Base-by-base conservation (phyloP, 2,888 invertebrate species). In the Dynastes tityus region DNA sequence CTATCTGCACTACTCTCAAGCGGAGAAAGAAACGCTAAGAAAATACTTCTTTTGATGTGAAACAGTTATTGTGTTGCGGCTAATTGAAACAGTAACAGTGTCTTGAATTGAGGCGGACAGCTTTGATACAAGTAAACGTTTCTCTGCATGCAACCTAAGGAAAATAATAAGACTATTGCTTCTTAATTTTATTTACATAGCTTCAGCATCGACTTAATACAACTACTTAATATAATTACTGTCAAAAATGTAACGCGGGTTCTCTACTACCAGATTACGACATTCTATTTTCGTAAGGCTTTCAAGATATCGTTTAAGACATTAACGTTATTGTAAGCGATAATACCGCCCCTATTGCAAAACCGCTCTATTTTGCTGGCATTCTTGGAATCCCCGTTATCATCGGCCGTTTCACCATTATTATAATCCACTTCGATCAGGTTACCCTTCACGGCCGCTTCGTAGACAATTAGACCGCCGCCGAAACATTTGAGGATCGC, bases 401-500 rank as follows among this genome's bases (percentile, higher is more conserved):
- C 68, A 11, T 22, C 55, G 40, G n/a, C 40, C 22, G 27, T 2
- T 16, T 68, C 55, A 22, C 27, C 16, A 29, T 55, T 27, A 45
- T 73, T 53, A 51, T 79, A 79, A 70, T 64, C 51, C 45, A 79
- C 76, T 11, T 68, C 76, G 40, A 70, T 37, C 27, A 79, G 22
- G 22, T 76, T 45, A 9, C 79, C 79, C 22, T 40, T 63, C 4
- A 79, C 71, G 27, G 79, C 83, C 22, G 83, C 81, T 40, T 82
- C 78, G 80, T 82, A 88, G 49, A 83, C 79, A 2, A 87, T 79
- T 29, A 94, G 87, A 83, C 95, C 94, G 0, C 98, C 98, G n/a
- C 95, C 95, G n/a, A 93, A 88, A 0, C 96, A 92, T 80, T 90
- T 90, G 1, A 98, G 88, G 77, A 98, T 93, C 0, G 96, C 95